Evolutionary conservation across 2,113 vertebrate species (phyloP).

Genomic region (Nematolebias whitei): DNA sequence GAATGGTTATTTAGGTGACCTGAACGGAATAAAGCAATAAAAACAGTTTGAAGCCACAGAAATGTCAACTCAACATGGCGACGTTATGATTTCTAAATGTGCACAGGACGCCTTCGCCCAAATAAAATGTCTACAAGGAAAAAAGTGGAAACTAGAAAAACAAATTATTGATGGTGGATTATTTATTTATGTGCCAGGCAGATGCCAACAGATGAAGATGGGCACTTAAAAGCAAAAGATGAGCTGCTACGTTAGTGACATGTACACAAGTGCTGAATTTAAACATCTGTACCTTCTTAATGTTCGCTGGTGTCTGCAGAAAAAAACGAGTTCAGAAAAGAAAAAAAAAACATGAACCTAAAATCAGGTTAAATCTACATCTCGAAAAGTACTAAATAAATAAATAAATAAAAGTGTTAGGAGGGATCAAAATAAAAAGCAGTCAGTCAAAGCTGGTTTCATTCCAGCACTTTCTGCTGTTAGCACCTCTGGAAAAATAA

Average conservation of each 20-base stretch:
- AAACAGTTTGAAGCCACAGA: not conserved
- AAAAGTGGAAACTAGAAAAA: not conserved
- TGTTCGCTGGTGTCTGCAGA: slow-evolving; percentile 61
- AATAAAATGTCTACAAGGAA: slow-evolving; percentile 9
- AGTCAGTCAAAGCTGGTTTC: not conserved
- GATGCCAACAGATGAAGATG: not conserved
- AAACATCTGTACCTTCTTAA: slow-evolving; percentile 73
- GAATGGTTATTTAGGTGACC: too few species aligned
- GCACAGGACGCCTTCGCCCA: not conserved
- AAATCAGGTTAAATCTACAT: slow-evolving; percentile 1
- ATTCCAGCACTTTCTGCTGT: not conserved
- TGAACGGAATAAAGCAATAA: not conserved
- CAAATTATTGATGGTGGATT: not conserved
- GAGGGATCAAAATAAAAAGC: not conserved
- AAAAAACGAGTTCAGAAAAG: slow-evolving; percentile 43
- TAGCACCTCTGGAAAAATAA: too few species aligned
- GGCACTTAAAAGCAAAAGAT: slow-evolving; percentile 21
- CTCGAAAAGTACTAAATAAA: not conserved
- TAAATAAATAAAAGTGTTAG: not conserved
- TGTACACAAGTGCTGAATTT: slow-evolving; percentile 17
- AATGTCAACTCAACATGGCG: not conserved
- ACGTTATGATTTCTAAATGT: not conserved
- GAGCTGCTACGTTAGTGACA: slow-evolving; percentile 26
- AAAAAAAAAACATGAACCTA: slow-evolving; percentile 34
- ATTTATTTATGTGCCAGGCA: slow-evolving; percentile 26